phyloP scores from a whole-genome alignment of 2,888 invertebrate species.

The Xestobium rufovillosum region DNA sequence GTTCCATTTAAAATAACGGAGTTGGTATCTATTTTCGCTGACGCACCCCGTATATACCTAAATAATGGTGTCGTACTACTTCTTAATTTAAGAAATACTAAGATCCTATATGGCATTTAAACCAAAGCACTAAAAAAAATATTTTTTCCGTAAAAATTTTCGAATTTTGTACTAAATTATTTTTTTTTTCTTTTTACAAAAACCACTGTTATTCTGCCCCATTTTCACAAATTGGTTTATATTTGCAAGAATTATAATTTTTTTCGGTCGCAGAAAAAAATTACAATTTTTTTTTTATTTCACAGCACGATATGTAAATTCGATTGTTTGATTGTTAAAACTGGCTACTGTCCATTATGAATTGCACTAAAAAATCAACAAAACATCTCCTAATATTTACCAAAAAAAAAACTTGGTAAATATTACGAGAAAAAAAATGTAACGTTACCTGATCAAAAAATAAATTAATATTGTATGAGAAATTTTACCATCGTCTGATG shows the following conservation, averaged over 20 bases:
- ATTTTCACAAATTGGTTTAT: constrained; percentile 12
- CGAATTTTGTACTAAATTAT: constrained; percentile 21
- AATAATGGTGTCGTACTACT: constrained; percentile 36
- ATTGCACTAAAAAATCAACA: constrained; percentile 30
- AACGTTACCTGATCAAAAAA: too few species aligned
- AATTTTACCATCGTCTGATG: constrained; percentile 1
- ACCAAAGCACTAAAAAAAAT: too few species aligned
- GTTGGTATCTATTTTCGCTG: too few species aligned
- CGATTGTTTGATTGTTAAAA: constrained; percentile 30
- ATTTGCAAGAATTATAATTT: constrained; percentile 25
- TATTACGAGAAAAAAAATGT: too few species aligned
- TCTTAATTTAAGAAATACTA: constrained; percentile 22
- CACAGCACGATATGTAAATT: constrained; percentile 44
- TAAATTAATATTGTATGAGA: too few species aligned
- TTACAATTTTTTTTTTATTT: constrained; percentile 27
- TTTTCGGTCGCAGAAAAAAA: too few species aligned
- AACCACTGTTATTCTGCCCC: constrained; percentile 31
- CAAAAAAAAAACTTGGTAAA: not conserved
- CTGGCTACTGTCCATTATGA: constrained; percentile 27
- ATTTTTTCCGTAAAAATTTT: too few species aligned
- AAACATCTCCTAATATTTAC: constrained; percentile 5
- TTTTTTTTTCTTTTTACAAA: constrained; percentile 20
- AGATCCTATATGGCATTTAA: constrained; percentile 22
- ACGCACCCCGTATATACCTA: too few species aligned
- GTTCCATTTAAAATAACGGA: too few species aligned